Evolutionary conservation across 1,140 invertebrate species (phyloP).

Genomic region (Drosophila eugracilis): DNA sequence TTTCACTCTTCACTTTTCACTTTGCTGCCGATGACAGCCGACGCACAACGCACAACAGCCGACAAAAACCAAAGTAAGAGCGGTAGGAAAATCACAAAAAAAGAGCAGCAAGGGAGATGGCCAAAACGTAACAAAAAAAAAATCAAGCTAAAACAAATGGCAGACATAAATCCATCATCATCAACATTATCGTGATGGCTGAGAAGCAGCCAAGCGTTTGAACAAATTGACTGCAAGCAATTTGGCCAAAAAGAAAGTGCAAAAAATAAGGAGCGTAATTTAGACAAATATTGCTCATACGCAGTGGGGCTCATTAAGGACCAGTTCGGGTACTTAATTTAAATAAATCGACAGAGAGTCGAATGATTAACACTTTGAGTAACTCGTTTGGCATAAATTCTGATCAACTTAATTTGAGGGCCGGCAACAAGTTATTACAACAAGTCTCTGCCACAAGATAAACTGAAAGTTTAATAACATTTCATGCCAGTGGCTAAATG

Average conservation of each 20-base stretch:
- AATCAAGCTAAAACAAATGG: constrained; percentile 52
- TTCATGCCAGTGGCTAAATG: constrained; percentile 1
- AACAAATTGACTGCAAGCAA: constrained; percentile 64
- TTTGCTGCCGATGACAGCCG: constrained; percentile 53
- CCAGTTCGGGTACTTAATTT: constrained; percentile 36
- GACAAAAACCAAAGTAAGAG: constrained; percentile 18
- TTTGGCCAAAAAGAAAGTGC: constrained; percentile 42
- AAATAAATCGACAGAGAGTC: constrained; percentile 50
- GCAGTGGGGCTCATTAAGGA: constrained; percentile 46
- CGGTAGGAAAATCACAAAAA: too few species aligned
- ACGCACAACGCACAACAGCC: neutral
- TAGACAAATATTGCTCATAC: constrained; percentile 62
- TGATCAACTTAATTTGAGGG: constrained; percentile 44
- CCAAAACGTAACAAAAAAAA: constrained; percentile 8
- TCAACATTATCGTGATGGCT: constrained; percentile 36
- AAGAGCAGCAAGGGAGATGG: neutral
- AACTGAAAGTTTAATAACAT: constrained; percentile 14
- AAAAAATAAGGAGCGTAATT: constrained; percentile 29
- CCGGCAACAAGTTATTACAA: constrained; percentile 40
- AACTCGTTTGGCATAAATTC: constrained; percentile 14
- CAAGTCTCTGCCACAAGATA: constrained; percentile 1
- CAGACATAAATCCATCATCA: constrained; percentile 68
- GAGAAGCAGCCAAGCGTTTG: constrained; percentile 25
- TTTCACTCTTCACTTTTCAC: constrained; percentile 54
- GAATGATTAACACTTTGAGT: constrained; percentile 7